A percentile compares a stretch with the other conserved stretches of the same genome.
phyloP scores from a whole-genome alignment of 2,797 vertebrate genomes.

The Cynodonichthys magdalenae region DNA sequence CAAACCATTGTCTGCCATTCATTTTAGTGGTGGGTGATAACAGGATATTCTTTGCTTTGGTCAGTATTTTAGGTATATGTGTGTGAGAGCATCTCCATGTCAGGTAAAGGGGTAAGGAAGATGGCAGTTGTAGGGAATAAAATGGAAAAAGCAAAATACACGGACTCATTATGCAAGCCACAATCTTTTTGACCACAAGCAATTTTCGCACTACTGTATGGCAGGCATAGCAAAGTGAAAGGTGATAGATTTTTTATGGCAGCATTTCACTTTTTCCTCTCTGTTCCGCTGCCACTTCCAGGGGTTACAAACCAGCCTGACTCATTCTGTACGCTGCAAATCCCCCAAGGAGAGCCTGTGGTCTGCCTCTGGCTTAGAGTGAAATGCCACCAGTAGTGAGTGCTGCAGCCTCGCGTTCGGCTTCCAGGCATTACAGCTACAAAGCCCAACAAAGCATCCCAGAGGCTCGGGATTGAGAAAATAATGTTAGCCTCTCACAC shows the following conservation, averaged over 20 bases:
- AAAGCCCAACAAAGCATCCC: conserved; percentile 66
- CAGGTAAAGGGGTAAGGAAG: not conserved
- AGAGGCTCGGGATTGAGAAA: conserved; percentile 66
- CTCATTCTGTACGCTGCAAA: conserved; percentile 63
- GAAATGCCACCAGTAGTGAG: conserved; percentile 73
- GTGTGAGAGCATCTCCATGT: conserved; percentile 4
- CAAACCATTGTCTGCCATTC: no score
- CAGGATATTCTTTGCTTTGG: conserved; percentile 14
- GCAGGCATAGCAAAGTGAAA: conserved; percentile 53
- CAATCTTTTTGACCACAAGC: conserved; percentile 53
- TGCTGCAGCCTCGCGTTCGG: conserved; percentile 65
- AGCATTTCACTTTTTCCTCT: conserved; percentile 50
- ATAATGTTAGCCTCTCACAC: conserved; percentile 56
- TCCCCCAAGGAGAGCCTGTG: conserved; percentile 69
- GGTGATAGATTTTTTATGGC: conserved; percentile 65
- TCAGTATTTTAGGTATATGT: not conserved
- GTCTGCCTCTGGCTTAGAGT: conserved; percentile 72
- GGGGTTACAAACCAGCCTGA: conserved; percentile 57
- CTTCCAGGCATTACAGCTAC: conserved; percentile 65
- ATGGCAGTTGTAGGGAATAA: conserved; percentile 4
- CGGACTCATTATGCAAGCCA: conserved; percentile 43
- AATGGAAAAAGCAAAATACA: conserved; percentile 13
- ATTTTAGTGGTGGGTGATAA: no score
- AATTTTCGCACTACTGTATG: conserved; percentile 54
- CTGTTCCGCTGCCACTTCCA: conserved; percentile 63